Evolutionary conservation across 2,113 vertebrate genomes (phyloP).

Genomic region (Numida meleagris): DNA sequence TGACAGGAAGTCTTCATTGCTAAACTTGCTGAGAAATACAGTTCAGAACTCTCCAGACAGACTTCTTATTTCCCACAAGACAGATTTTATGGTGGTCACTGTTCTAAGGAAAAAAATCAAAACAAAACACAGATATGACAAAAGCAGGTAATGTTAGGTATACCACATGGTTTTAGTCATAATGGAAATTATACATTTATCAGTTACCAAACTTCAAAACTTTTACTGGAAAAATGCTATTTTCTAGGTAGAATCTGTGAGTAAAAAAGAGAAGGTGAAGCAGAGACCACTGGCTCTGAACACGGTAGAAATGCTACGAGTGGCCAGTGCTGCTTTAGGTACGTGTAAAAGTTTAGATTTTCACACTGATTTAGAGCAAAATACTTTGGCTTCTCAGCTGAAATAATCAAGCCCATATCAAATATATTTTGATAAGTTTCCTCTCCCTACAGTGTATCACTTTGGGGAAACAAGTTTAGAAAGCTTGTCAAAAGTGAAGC

Average conservation of each 20-base stretch:
- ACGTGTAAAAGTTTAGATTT: slow-evolving; percentile 44
- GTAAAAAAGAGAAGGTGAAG: slow-evolving; percentile 94
- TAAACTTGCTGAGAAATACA: slow-evolving; percentile 6
- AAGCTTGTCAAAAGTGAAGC: not conserved
- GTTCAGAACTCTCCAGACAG: not conserved
- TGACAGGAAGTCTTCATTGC: slow-evolving; percentile 6
- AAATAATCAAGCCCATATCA: not conserved
- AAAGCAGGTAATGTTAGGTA: not conserved
- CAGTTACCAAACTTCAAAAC: not conserved
- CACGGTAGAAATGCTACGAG: slow-evolving; percentile 97
- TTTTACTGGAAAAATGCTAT: slow-evolving; percentile 27
- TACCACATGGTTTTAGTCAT: not conserved
- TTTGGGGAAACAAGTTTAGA: not conserved
- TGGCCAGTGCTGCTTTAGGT: slow-evolving; percentile 95
- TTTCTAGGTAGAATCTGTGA: slow-evolving; percentile 91
- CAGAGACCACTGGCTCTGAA: slow-evolving; percentile 95
- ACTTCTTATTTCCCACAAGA: slow-evolving; percentile 30
- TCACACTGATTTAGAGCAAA: not conserved
- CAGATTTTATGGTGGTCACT: not conserved
- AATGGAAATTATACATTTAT: not conserved
- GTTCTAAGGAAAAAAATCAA: not conserved
- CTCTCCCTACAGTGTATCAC: not conserved
- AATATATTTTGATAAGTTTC: not conserved
- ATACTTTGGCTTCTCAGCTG: not conserved
- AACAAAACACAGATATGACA: not conserved